Evolutionary conservation across 2,888 invertebrate species (phyloP).

Genomic region (Calliphora vomitoria): DNA sequence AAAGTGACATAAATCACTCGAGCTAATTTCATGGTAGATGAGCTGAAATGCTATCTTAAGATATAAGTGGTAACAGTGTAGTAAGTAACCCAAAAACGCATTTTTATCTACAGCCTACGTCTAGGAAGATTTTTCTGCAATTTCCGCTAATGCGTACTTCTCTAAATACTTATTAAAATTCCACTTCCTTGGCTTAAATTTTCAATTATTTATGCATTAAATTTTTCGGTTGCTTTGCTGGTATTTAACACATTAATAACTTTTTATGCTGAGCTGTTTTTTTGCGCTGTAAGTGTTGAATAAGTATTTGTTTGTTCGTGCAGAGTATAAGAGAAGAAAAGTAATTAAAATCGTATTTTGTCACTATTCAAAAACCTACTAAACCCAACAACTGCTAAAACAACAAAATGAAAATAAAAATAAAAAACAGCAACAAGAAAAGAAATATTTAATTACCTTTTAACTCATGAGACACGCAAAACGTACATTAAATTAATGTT

Average conservation of each 20-base stretch:
- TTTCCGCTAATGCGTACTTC: neutral
- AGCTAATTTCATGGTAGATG: too few species aligned
- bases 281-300: neutral
- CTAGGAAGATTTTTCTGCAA: too few species aligned
- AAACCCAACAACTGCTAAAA: neutral
- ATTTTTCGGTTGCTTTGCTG: neutral
- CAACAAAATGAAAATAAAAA: neutral
- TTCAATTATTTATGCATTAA: slow-evolving; percentile 32
- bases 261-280: neutral
- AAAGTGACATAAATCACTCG: too few species aligned
- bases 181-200: neutral
- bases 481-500: slow-evolving; percentile 57
- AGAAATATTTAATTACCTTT: slow-evolving; percentile 63
- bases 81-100: too few species aligned
- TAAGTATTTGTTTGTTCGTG: slow-evolving; percentile 1
- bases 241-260: slow-evolving; percentile 29
- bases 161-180: slow-evolving; percentile 11
- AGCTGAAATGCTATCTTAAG: too few species aligned
- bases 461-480: slow-evolving; percentile 56
- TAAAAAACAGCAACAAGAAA: neutral
- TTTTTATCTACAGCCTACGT: too few species aligned
- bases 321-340: slow-evolving; percentile 9
- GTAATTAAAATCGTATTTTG: slow-evolving; percentile 62
- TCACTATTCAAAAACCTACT: slow-evolving; percentile 11
- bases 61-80: too few species aligned